Evolutionary conservation across 1,140 invertebrate genomes (phyloP).

Genomic region (Drosophila sulfurigaster): DNA sequence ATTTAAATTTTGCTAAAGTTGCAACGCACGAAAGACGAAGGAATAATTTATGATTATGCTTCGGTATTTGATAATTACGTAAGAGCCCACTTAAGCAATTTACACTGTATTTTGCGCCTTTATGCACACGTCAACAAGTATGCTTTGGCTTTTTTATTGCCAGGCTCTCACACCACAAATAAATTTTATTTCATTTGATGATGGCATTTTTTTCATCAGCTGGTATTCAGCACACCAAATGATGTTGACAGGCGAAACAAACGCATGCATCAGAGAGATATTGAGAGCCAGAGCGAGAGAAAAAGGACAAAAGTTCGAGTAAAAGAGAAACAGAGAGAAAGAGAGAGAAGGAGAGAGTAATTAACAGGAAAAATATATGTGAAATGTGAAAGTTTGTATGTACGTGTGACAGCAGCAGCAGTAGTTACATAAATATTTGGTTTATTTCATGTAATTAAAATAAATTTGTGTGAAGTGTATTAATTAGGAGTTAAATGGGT

Average conservation of each 20-base stretch:
- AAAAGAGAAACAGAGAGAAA: constrained; percentile 4
- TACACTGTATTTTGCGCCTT: constrained; percentile 54
- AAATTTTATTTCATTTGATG: constrained; percentile 78
- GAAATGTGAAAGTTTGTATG: constrained; percentile 2
- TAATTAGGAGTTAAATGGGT: constrained; percentile 83
- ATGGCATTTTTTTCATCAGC: constrained; percentile 54
- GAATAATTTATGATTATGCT: constrained; percentile 6
- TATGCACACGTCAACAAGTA: constrained; percentile 57
- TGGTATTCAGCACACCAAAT: constrained; percentile 62
- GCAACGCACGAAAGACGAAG: background rate
- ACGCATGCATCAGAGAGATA: constrained; percentile 33
- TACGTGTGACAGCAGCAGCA: constrained; percentile 30
- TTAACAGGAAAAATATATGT: constrained; percentile 52
- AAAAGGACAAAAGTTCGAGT: background rate
- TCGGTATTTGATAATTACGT: background rate
- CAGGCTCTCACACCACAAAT: constrained; percentile 56
- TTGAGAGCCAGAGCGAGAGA: background rate
- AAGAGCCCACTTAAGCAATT: constrained; percentile 49
- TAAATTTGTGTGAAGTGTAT: constrained; percentile 82
- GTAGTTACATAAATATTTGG: constrained; percentile 77
- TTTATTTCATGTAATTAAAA: constrained; percentile 82
- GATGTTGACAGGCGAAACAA: constrained; percentile 73
- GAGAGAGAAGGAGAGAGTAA: constrained; percentile 37
- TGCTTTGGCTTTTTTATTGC: constrained; percentile 65
- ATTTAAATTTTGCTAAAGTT: background rate